Evolutionary conservation across 2,888 invertebrate species (phyloP).

Genomic region (Rhaphigaster nebulosa): DNA sequence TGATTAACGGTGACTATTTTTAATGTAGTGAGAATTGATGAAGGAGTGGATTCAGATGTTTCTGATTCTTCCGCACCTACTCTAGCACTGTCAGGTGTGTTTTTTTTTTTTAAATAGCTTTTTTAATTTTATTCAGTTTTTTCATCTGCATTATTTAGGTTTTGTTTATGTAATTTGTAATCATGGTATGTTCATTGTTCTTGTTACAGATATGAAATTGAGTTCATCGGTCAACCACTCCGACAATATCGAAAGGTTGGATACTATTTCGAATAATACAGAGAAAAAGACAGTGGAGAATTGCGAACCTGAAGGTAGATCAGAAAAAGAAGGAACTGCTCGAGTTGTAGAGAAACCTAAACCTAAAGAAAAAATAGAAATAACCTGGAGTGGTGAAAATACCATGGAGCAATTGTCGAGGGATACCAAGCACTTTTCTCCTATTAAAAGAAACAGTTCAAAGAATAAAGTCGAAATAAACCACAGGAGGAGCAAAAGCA

Average conservation of each 20-base stretch:
- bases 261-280: neutral
- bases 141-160: neutral
- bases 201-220: neutral
- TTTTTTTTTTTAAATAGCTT: neutral
- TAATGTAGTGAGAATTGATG: slow-evolving; percentile 18
- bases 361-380: slow-evolving; percentile 62
- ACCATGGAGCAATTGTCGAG: slow-evolving; percentile 63
- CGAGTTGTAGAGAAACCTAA: slow-evolving; percentile 52
- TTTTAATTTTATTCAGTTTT: neutral
- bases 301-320: neutral
- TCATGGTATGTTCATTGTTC: neutral
- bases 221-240: neutral
- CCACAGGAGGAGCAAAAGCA: slow-evolving; percentile 51
- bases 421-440: neutral
- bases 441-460: neutral
- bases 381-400: slow-evolving; percentile 64
- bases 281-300: neutral
- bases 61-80: neutral
- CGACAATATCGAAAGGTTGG: neutral
- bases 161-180: neutral
- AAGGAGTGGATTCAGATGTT: neutral
- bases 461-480: neutral
- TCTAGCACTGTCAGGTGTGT: neutral
- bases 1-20: slow-evolving; percentile 1
- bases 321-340: neutral